Conservation (phyloP, 2,113 vertebrate genomes). For the Petroica traversi region DNA sequence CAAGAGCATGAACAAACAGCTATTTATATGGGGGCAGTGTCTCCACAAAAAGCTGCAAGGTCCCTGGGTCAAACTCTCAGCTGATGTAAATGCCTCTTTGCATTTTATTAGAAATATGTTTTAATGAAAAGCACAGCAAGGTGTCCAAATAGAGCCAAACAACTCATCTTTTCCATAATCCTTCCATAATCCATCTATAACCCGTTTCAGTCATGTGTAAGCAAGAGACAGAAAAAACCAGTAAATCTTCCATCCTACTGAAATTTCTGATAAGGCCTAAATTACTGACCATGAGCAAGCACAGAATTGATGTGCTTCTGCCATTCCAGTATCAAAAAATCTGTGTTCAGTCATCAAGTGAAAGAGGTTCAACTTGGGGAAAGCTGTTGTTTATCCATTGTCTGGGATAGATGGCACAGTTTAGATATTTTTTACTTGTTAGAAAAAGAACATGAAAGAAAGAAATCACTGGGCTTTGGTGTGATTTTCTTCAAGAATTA, state of each 20-base stretch:
- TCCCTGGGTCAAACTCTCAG: slow-evolving; percentile 59
- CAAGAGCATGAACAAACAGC: slow-evolving; percentile 62
- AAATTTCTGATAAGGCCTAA: not conserved
- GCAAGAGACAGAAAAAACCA: not conserved
- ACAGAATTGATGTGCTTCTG: not conserved
- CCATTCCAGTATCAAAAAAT: not conserved
- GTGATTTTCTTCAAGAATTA: not conserved
- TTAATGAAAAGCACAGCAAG: slow-evolving; percentile 19
- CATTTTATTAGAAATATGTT: slow-evolving; percentile 64
- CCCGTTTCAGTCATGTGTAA: not conserved
- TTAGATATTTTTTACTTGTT: not conserved
- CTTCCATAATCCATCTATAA: not conserved
- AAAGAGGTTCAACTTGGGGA: not conserved
- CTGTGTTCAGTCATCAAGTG: not conserved
- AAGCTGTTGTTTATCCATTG: not conserved
- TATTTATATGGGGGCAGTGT: slow-evolving; percentile 67
- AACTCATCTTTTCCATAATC: not conserved
- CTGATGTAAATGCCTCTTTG: slow-evolving; percentile 61
- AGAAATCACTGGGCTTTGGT: not conserved
- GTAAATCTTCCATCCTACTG: not conserved
- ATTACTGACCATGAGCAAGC: not conserved
- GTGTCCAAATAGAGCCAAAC: slow-evolving; percentile 7
- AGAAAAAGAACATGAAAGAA: not conserved
- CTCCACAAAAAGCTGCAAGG: slow-evolving; percentile 52
- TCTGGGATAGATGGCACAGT: not conserved